These are phyloP conservation scores for Oophaga sylvatica DNA, from an alignment of 2,797 vertebrate genomes.

Conservation along the genomic window DNA sequence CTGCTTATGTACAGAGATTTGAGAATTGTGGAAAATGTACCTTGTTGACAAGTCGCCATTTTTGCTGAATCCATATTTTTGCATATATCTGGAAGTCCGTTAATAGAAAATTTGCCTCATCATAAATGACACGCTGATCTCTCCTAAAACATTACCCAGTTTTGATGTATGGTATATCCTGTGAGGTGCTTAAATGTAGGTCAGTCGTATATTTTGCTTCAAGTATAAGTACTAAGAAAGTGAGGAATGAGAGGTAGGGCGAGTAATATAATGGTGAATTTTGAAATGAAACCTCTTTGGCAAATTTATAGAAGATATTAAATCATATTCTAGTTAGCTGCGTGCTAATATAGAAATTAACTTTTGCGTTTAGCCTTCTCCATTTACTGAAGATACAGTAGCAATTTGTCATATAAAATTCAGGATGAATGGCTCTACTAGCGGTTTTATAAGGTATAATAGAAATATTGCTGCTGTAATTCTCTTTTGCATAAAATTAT, in stretches of 20 bases:
- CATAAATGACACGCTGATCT: not conserved
- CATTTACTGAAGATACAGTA: not conserved
- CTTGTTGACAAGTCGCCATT: not conserved
- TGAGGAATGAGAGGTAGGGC: not conserved
- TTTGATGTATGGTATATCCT: not conserved
- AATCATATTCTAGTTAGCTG: conserved; percentile 24
- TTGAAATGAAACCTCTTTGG: not conserved
- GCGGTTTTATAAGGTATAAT: not conserved
- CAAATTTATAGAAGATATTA: not conserved
- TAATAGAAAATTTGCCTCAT: not conserved
- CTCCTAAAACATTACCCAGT: not conserved
- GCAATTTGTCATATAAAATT: conserved; percentile 20
- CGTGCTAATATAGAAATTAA: not conserved
- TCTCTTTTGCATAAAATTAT: conserved; percentile 2
- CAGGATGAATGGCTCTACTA: not conserved
- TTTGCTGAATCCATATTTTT: not conserved
- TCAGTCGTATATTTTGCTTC: not conserved
- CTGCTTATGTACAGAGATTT: too few relatives aligned
- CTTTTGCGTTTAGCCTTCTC: not conserved
- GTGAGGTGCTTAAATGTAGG: not conserved
- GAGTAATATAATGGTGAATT: not conserved
- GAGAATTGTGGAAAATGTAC: too few relatives aligned
- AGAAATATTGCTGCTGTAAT: conserved; percentile 12
- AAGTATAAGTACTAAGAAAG: not conserved
- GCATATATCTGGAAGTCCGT: not conserved